Evolutionary conservation across 2,113 vertebrate species (phyloP), one percentile per base, ranked within the genome.

Genomic region (Myrmecophaga tridactyla): DNA sequence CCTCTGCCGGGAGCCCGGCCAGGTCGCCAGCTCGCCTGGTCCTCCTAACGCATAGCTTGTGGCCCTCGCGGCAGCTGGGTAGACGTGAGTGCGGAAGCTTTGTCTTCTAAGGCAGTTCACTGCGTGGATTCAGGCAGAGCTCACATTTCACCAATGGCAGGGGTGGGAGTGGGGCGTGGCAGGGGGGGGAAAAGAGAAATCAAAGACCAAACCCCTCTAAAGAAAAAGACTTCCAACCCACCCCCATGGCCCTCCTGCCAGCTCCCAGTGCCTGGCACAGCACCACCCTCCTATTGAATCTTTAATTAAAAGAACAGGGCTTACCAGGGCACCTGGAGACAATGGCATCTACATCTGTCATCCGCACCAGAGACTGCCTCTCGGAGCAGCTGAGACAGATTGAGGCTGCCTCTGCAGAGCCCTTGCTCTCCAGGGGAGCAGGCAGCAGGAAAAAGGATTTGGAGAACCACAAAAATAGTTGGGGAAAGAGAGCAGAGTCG

Each of bases 261-360:
- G 53, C n/a, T 20, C 56, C 77, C 34, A 23, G 29, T 14, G 39
- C 43, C 69, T 18, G 82, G 18, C n/a, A 18, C 89, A 92, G 58
- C 51, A 90, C 56, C 72, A 88, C 67, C 67, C 77, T 84, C 88
- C 72, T 89, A 15, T 29, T 96, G 92, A 98, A 97, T 96, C 65
- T 96, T 98, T 97, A 94, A 97, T 95, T 85, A 95, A 46, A 84
- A 96, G 89, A 51, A 90, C 63, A 0, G 39, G 76, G 27, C 43
- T 56, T 80, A 72, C 69, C 63, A 89, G 65, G 67, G 87, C 34
- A 65, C 90, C 39, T 20, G 43, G 82, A 75, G 34, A 86, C 0
- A 4, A 53, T n/a, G 27, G 48, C 43, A 34, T 43, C 84, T 89
- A 94, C 91, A 97, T 92, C 86, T 87, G 95, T 93, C n/a, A 95